Evolutionary conservation across 2,113 vertebrate genomes (phyloP), one percentile per base, ranked within the genome.

Genomic region (Ardeotis arabs): DNA sequence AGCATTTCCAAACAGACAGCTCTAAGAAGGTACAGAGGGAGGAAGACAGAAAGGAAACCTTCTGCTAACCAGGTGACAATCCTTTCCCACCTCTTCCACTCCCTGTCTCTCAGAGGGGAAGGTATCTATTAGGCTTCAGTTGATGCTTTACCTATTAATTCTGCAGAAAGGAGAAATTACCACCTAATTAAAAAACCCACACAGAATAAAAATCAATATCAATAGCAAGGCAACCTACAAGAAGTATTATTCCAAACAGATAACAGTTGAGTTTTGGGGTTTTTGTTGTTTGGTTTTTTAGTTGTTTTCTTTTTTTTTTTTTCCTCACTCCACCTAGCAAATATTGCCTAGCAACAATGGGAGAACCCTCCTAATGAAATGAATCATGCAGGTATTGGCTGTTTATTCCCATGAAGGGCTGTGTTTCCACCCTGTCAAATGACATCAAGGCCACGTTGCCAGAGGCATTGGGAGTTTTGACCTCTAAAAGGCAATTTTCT

Each of bases 401-500:
- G 95, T 97, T 97, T 96, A 92, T 91, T 95, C 94, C 96, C 81
- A 91, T 55, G 92, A 96, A 97, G 84, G 93, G 76, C 92, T 96
- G 90, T 93, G 89, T 97, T 96, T 96, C 97, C 93, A 97, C 96
- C 91, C 96, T 94, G 97, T 95, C 96, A 96, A 93, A 95, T 90
- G 97, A 95, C 93, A 96, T 97, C 94, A 92, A 96, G 95, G 97
- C 97, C 96, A 95, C 66, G 76, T 92, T 96, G 97, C 96, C 96
- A 93, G 96, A 96, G 95, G 96, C 95, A 75, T 1, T 90, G 90
- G 79, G 91, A 94, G 94, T 96, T 97, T 95, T 97, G 97, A 97
- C 95, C 96, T 97, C 97, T 92, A 96, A 96, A 97, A 96, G 97
- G 95, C 94, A 96, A 97, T 96, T 96, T 97, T 97, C 96, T 97